A percentile compares a stretch with the other conserved stretches of the same genome.
Conservation (phyloP, 64 coral and sea anemone species). For the Montipora capricornis region DNA sequence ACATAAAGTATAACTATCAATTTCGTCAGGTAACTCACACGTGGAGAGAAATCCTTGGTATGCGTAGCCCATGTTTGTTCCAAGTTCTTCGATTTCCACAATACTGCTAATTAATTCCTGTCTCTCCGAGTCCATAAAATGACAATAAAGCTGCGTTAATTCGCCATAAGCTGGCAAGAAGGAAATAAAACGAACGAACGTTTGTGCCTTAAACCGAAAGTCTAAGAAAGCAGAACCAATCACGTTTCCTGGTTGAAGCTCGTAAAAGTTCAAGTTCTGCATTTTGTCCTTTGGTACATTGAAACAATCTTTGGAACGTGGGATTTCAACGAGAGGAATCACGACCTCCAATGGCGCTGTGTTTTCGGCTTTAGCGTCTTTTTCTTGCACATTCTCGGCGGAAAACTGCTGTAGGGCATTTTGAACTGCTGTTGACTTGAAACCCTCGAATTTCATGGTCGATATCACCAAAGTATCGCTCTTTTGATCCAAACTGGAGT, state of each 20-base stretch:
- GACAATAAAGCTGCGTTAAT: conserved; percentile 13
- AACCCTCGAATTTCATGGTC: not conserved
- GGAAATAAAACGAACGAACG: conserved; percentile 31
- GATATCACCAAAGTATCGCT: not conserved
- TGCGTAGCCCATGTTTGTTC: conserved; percentile 15
- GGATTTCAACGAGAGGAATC: not conserved
- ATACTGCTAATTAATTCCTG: not conserved
- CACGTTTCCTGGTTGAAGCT: conserved; percentile 34
- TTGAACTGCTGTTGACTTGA: not conserved
- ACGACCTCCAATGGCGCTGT: not conserved
- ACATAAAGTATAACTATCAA: conserved; percentile 30
- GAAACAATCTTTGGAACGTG: not conserved
- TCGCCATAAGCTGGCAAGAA: conserved; percentile 29
- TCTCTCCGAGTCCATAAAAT: conserved; percentile 17
- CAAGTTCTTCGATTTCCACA: conserved; percentile 42
- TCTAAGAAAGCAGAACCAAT: conserved; percentile 57
- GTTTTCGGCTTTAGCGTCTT: not conserved
- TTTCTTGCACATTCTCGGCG: not conserved
- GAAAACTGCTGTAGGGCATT: not conserved
- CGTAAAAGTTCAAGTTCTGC: conserved; percentile 27
- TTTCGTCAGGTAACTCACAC: conserved; percentile 43
- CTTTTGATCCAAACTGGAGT: not conserved
- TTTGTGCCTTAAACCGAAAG: conserved; percentile 16
- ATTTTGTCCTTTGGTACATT: not conserved
- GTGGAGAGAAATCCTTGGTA: conserved; percentile 43